Evolutionary conservation across 1,140 invertebrate species (phyloP).

Genomic region (Sitobion miscanthi): DNA sequence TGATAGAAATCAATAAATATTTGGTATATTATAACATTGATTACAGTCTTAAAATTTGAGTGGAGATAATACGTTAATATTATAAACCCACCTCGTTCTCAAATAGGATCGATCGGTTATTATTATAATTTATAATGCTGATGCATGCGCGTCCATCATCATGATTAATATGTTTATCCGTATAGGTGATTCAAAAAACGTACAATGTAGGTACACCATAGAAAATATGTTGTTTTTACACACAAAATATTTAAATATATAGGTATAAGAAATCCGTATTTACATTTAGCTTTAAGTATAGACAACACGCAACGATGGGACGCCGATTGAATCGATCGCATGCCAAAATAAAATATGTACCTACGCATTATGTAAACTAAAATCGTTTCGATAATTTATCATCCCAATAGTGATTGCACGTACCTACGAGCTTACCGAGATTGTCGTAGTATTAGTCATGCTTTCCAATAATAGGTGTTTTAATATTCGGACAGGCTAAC

Average conservation of each 20-base stretch:
- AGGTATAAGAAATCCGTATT: neutral
- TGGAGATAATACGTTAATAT: neutral
- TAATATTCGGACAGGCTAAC: neutral
- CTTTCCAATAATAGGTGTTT: neutral
- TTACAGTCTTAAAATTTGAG: neutral
- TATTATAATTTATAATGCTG: neutral
- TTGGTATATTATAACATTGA: neutral
- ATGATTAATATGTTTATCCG: neutral
- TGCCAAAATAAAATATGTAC: neutral
- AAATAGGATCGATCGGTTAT: neutral
- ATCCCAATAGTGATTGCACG: neutral
- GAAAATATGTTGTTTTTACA: neutral
- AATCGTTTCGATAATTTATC: neutral
- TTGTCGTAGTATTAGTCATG: neutral
- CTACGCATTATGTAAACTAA: neutral
- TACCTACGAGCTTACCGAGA: neutral
- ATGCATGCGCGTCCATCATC: neutral
- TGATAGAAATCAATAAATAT: neutral
- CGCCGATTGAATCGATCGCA: neutral
- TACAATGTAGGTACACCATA: neutral
- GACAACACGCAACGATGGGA: neutral
- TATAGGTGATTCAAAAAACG: neutral
- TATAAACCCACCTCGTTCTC: neutral
- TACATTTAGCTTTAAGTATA: neutral
- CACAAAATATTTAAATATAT: constrained; percentile 12